A percentile compares a stretch with the other conserved stretches of the same genome.
phyloP scores from a whole-genome alignment of 2,888 invertebrate genomes.

The Dromius quadrimaculatus region DNA sequence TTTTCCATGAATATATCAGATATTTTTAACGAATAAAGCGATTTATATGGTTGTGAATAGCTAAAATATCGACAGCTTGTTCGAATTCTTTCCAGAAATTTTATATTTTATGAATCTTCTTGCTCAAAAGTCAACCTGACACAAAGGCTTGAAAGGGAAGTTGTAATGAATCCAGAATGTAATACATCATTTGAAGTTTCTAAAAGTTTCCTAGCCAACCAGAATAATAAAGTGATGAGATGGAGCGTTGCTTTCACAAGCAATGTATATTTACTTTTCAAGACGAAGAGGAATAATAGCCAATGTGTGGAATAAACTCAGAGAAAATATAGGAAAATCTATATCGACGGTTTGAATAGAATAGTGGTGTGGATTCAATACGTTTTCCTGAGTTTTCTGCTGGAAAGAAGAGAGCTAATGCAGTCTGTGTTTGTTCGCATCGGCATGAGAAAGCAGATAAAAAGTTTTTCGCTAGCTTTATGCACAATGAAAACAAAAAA shows the following conservation, averaged over 20 bases:
- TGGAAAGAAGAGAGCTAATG: constrained; percentile 12
- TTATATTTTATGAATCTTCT: too few species aligned
- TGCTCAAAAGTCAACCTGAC: too few species aligned
- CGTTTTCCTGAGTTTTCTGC: neutral
- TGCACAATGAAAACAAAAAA: too few species aligned
- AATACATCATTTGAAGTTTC: constrained; percentile 29
- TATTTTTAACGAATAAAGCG: too few species aligned
- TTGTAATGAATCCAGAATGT: constrained; percentile 14
- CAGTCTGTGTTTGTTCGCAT: constrained; percentile 11
- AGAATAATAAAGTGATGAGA: neutral
- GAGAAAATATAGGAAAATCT: constrained; percentile 1
- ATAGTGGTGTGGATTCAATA: neutral
- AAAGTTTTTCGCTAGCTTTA: neutral
- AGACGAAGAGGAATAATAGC: neutral
- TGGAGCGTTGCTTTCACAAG: neutral
- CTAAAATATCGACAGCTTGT: too few species aligned
- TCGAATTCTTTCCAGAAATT: too few species aligned
- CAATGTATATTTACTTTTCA: neutral
- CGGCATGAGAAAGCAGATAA: constrained; percentile 7
- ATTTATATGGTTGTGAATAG: too few species aligned
- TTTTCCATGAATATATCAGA: too few species aligned
- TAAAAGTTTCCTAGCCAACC: constrained; percentile 6
- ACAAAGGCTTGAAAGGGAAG: constrained; percentile 22
- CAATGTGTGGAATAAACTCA: constrained; percentile 3
- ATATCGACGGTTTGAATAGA: constrained; percentile 11